A percentile compares a stretch with the other conserved stretches of the same genome.
Evolutionary conservation across 2,888 invertebrate genomes (phyloP).

Genomic region (Morpho deidamia): DNA sequence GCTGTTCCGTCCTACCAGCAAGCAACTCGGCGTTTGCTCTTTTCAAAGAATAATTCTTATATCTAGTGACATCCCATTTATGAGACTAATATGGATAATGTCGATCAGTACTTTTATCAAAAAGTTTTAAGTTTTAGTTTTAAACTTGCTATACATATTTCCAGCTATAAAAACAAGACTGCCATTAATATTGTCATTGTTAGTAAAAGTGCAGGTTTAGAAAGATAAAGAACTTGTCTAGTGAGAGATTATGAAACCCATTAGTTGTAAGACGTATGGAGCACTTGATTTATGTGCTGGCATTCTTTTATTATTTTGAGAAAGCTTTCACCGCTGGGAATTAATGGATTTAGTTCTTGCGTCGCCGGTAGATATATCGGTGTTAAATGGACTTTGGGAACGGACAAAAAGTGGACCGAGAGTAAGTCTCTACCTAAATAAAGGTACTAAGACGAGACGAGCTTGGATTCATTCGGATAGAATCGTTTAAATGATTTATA

Average conservation of each 20-base stretch:
- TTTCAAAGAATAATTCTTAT: too few species aligned
- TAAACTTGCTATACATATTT: too few species aligned
- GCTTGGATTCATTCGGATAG: too few species aligned
- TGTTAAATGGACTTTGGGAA: conserved; percentile 7
- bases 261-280: conserved; percentile 28
- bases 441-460: too few species aligned
- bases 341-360: conserved; percentile 11
- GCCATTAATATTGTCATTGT: conserved; percentile 10
- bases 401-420: neutral
- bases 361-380: conserved; percentile 6
- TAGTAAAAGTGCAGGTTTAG: conserved; percentile 1
- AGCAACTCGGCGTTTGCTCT: too few species aligned
- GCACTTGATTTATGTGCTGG: conserved; percentile 31
- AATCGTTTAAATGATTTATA: too few species aligned
- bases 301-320: conserved; percentile 31
- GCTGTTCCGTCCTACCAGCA: too few species aligned
- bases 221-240: conserved; percentile 6
- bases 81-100: too few species aligned
- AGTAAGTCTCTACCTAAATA: too few species aligned
- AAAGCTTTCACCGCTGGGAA: conserved; percentile 27
- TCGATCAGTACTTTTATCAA: too few species aligned
- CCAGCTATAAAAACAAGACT: neutral
- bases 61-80: too few species aligned
- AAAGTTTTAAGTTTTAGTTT: too few species aligned
- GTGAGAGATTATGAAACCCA: conserved; percentile 25